Evolutionary conservation across 2,888 invertebrate species (phyloP).

Genomic region (Diplazon laetatorius): DNA sequence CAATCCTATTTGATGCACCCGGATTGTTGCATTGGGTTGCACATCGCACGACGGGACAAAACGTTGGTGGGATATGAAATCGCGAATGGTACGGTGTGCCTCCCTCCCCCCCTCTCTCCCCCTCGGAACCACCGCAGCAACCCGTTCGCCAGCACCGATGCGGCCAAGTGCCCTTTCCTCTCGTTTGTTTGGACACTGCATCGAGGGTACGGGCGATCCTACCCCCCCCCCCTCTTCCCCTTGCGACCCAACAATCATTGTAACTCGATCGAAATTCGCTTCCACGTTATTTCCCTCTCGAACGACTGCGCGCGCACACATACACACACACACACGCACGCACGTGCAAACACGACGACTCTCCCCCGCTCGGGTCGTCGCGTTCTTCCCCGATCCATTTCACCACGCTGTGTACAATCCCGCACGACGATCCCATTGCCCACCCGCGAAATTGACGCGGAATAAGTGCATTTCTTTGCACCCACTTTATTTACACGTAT

Average conservation of each 20-base stretch:
- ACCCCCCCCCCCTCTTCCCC: no score
- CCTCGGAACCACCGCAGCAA: not conserved
- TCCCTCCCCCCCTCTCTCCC: no score
- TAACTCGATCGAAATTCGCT: slow-evolving; percentile 57
- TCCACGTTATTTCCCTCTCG: slow-evolving; percentile 50
- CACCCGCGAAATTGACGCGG: not conserved
- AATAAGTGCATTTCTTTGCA: slow-evolving; percentile 37
- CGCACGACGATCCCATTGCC: no score
- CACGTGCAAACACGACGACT: no score
- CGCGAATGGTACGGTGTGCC: slow-evolving; percentile 15
- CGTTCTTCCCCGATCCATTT: no score
- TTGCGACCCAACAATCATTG: slow-evolving; percentile 55
- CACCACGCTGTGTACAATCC: not conserved
- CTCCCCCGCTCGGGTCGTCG: no score
- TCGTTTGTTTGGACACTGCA: slow-evolving; percentile 53
- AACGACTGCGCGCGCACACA: no score
- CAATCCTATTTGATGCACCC: slow-evolving; percentile 35
- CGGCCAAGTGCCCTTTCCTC: slow-evolving; percentile 36
- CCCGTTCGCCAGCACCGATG: slow-evolving; percentile 21
- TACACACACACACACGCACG: no score
- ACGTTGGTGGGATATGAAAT: slow-evolving; percentile 27
- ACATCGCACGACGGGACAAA: slow-evolving; percentile 15
- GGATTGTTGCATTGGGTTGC: slow-evolving; percentile 1
- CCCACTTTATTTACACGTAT: slow-evolving; percentile 18
- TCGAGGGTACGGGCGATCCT: slow-evolving; percentile 45